Evolutionary conservation across 2,797 vertebrate species (phyloP), one percentile per base, ranked within the genome.

Genomic region (Aratinga solstitialis): DNA sequence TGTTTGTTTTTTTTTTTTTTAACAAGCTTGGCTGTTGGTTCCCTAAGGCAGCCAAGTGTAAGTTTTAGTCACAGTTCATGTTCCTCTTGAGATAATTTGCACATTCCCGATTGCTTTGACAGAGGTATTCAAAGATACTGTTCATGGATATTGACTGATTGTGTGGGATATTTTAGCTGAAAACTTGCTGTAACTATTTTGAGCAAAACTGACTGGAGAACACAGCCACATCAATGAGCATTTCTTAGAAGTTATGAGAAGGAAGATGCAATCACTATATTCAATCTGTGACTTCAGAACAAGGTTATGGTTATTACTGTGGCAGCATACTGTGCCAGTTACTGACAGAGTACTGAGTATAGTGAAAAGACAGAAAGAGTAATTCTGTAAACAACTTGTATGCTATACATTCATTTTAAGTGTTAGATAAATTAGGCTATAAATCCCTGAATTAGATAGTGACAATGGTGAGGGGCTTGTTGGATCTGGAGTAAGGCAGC

Each of bases 161-260:
- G 9, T 48, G 11, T 16, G 20, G 13, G 4, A 2, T 71, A 58
- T 87, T 77, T 67, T 15, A 45, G 36, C 40, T 81, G 72, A 71
- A 88, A 80, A 63, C 22, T 54, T 84, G 13, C 26, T 2, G 2
- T 48, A 67, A 76, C 9, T 73, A 5, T 7, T 54, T 24, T 65
- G 22, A 90, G 15, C 15, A 65, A 75, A 83, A 73, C 34, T 40
- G 62, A 24, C 1, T 68, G 78, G 36, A 65, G n/a, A 88, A 10
- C 29, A n/a, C 5, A 85, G 43, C 42, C 26, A 2, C 62, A 13
- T 79, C 6, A 2, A 45, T 0, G 7, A 59, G 12, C 2, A 40
- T 82, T 90, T 61, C 48, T 62, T 82, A 32, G 0, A 9, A 32
- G 32, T 68, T 82, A 26, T 42, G 23, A n/a, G 65, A 51, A 45